Conservation (phyloP, 2,797 vertebrate species). For the Leucoraja ocellata region DNA sequence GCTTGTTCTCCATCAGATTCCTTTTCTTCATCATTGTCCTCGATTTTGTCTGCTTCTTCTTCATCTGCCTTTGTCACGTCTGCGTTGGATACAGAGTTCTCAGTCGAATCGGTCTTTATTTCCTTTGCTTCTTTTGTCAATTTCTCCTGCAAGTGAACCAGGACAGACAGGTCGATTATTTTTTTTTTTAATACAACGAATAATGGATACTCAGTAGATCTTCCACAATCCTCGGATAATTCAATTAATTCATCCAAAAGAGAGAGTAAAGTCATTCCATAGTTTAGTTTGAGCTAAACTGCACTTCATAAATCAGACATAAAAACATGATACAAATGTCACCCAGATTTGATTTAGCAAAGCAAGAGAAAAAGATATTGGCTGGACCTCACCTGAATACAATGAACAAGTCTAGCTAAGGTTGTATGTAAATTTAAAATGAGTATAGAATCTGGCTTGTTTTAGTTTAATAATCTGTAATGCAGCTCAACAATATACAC, state of each 20-base stretch:
- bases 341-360: not conserved
- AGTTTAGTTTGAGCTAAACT: not conserved
- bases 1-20: constrained; percentile 38
- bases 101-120: constrained; percentile 40
- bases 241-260: not conserved
- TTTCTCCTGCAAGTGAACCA: constrained; percentile 61
- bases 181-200: not conserved
- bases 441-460: not conserved
- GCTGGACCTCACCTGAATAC: not conserved
- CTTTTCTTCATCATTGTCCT: constrained; percentile 39
- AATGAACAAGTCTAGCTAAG: not conserved
- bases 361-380: not conserved
- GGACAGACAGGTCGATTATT: not conserved
- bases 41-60: constrained; percentile 34
- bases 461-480: not conserved
- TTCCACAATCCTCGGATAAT: not conserved
- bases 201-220: no score
- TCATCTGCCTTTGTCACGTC: constrained; percentile 41
- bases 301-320: not conserved
- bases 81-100: constrained; percentile 40
- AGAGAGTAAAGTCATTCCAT: not conserved
- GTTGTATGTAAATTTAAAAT: not conserved
- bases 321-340: not conserved
- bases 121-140: constrained; percentile 49
- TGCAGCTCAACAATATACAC: no score